A percentile compares a stretch with the other conserved stretches of the same genome.
Evolutionary conservation across 2,113 vertebrate genomes (phyloP).

Genomic region (Cheirogaleus medius): DNA sequence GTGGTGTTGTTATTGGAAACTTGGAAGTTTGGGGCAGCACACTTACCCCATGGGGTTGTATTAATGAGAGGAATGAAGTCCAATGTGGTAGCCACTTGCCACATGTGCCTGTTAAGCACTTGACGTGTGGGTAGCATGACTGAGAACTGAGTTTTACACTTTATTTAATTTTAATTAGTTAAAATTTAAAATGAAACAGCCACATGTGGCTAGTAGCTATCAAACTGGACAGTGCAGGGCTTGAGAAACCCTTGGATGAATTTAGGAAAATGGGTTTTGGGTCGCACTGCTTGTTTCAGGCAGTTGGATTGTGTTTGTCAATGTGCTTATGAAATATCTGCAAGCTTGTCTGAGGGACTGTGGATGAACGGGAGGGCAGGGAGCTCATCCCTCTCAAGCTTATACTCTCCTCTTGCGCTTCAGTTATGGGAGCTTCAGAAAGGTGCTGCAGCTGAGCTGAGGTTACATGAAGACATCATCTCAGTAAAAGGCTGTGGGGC

Average conservation of each 20-base stretch:
- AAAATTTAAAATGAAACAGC: not conserved
- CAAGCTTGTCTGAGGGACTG: not conserved
- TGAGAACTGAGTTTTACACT: not conserved
- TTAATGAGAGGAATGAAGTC: not conserved
- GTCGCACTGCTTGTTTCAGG: not conserved
- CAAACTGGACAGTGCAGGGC: not conserved
- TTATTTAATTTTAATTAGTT: not conserved
- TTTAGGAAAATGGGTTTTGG: not conserved
- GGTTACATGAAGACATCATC: not conserved
- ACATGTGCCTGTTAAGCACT: not conserved
- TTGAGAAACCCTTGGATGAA: not conserved
- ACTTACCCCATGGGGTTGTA: not conserved
- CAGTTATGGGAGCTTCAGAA: not conserved
- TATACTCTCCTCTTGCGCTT: not conserved
- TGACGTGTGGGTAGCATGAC: not conserved
- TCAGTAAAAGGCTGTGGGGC: not conserved
- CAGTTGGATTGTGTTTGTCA: not conserved
- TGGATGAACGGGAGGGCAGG: not conserved
- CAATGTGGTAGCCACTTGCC: not conserved
- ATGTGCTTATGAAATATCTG: not conserved
- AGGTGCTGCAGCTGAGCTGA: not conserved
- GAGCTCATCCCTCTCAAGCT: not conserved
- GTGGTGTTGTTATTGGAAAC: not conserved
- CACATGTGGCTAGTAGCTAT: not conserved
- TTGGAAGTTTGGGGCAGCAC: not conserved